Percentiles rank a stretch among this genome's conserved stretches.
Conservation (phyloP, 2,113 vertebrate genomes). For the Ibidorhyncha struthersii region DNA sequence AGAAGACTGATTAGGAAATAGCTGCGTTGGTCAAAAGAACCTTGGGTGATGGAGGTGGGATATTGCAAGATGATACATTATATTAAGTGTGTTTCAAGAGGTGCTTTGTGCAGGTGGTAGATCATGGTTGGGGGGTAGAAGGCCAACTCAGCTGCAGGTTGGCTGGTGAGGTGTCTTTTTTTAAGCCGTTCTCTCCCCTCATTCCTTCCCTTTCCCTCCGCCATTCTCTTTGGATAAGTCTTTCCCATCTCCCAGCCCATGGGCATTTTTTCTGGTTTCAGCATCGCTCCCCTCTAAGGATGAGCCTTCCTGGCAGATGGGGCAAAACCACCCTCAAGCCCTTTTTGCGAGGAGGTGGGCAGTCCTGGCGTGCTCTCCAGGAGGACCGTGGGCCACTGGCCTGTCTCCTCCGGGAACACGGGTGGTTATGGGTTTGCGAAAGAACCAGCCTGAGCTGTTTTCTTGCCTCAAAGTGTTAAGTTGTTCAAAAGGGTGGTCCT, state of each 20-base stretch:
- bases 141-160: background rate
- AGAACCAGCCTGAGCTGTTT: background rate
- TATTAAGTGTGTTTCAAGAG: background rate
- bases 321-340: background rate
- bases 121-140: background rate
- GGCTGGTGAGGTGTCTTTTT: background rate
- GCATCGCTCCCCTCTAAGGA: background rate
- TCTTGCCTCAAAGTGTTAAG: background rate
- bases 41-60: background rate
- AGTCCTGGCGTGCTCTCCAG: background rate
- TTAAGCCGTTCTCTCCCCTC: background rate
- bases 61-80: background rate
- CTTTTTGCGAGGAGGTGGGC: background rate
- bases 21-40: background rate
- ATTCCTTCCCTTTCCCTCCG: background rate
- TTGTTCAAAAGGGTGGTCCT: background rate
- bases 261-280: background rate
- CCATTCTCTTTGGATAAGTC: background rate
- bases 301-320: background rate
- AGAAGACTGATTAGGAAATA: background rate
- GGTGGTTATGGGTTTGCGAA: background rate
- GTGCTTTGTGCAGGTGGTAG: background rate
- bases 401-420: background rate
- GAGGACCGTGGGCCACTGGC: background rate
- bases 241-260: background rate